Evolutionary conservation across 23 tunicate species (phyloP), one percentile per base, ranked within the genome.

Genomic region (Trididemnum clinides): DNA sequence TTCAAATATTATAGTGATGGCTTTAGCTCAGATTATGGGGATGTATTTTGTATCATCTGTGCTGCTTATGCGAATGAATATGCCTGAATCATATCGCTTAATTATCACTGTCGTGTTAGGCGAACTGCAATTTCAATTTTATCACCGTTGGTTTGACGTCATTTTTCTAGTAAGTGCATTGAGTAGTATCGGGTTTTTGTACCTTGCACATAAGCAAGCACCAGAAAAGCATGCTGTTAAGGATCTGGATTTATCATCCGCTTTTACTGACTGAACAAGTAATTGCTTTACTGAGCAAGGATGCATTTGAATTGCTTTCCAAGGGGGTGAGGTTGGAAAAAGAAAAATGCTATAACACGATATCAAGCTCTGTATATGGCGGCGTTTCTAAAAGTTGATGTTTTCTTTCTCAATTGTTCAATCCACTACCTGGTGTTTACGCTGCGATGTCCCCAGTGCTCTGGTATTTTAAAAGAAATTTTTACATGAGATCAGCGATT

Each of bases 31-130:
- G 50, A 85, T 96, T 1, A 96, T 96, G 99, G 99, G 99, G 27
- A 96, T 96, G 99, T 96, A 96, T 79, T 96, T 96, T 72, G 99
- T 96, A 0, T 85, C 92, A 21, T 96, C 99, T 54, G 99, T 96
- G 31, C 66, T 96, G 1, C 54, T 96, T 27, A 96, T 96, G 99
- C 50, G 99, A 72, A 96, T 96, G 99, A 96, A 96, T 44, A 91
- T 96, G 96, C 99, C 99, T 20, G 96, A 89, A 38, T 82, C 88
- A 35, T 96, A 96, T 77, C 79, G 99, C 33, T 71, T 85, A 50
- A 96, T 96, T 12, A 91, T 96, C 50, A 96, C 99, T 28, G 84
- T 92, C 33, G 96, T 96, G 28, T 37, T 96, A 37, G 99, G 99
- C 4, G 99, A 92, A 34, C 76, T 96, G 28, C 99, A 96, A 74